Percentiles rank a stretch among this genome's conserved stretches.
These are phyloP conservation scores for Corythornis madagascariensis DNA, from an alignment of 2,113 vertebrate species.

Conservation along the genomic window DNA sequence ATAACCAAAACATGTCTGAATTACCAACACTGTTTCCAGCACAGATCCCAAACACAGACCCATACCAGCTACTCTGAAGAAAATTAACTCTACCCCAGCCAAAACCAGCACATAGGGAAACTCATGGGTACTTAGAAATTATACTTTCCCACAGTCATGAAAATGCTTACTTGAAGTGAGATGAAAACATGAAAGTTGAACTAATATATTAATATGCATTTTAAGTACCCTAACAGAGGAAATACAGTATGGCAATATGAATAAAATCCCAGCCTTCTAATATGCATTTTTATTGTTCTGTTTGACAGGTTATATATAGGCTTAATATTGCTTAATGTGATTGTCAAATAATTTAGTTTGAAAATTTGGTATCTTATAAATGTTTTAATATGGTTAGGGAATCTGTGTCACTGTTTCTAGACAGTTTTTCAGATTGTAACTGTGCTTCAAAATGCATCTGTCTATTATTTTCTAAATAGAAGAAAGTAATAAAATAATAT, in stretches of 20 bases:
- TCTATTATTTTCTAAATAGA: not conserved
- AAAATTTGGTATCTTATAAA: constrained; percentile 16
- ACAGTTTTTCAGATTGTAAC: not conserved
- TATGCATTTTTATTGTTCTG: not conserved
- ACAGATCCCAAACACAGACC: not conserved
- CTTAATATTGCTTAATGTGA: constrained; percentile 34
- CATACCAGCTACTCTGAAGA: not conserved
- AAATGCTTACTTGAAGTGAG: not conserved
- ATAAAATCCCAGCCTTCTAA: not conserved
- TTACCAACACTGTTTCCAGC: not conserved
- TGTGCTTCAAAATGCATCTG: not conserved
- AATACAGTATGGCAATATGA: not conserved
- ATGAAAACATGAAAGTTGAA: not conserved
- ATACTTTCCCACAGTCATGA: not conserved
- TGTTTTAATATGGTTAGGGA: constrained; percentile 4
- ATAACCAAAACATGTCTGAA: not conserved
- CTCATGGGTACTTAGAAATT: not conserved
- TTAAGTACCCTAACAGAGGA: not conserved
- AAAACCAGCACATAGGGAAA: not conserved
- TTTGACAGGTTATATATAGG: constrained; percentile 27
- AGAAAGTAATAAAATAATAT: not conserved
- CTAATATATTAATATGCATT: not conserved
- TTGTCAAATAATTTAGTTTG: constrained; percentile 24
- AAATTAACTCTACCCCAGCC: not conserved
- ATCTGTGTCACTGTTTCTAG: not conserved